These are phyloP conservation scores for Spheniscus humboldti DNA, from an alignment of 2,797 vertebrate genomes.

Conservation along the genomic window DNA sequence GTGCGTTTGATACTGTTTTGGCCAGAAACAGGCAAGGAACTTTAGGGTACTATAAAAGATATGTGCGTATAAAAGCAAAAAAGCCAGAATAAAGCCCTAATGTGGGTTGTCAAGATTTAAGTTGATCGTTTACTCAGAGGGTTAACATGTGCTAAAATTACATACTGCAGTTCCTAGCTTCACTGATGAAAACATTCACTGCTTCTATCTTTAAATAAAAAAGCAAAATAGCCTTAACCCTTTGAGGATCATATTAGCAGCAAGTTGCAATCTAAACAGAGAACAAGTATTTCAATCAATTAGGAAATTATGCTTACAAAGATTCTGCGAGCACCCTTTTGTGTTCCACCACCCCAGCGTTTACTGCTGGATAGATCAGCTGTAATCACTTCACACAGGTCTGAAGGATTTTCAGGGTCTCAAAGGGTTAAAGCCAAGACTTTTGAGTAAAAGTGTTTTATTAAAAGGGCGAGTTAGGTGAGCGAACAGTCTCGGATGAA, in stretches of 20 bases:
- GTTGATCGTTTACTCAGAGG: constrained; percentile 74
- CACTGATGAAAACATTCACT: constrained; percentile 78
- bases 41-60: constrained; percentile 49
- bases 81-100: constrained; percentile 62
- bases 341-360: constrained; percentile 53
- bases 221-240: constrained; percentile 78
- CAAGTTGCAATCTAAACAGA: constrained; percentile 70
- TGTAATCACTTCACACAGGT: constrained; percentile 66
- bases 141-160: constrained; percentile 74
- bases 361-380: constrained; percentile 61
- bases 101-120: constrained; percentile 37
- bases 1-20: neutral
- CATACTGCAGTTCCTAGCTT: constrained; percentile 72
- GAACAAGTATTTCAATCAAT: constrained; percentile 58
- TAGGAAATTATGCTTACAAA: constrained; percentile 67
- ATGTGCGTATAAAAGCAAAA: constrained; percentile 54
- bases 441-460: constrained; percentile 74
- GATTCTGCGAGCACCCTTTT: constrained; percentile 67
- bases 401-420: constrained; percentile 70
- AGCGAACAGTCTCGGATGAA: constrained; percentile 92
- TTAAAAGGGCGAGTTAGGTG: constrained; percentile 96
- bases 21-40: constrained; percentile 38
- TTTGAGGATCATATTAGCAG: constrained; percentile 77
- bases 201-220: constrained; percentile 71
- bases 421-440: constrained; percentile 80